Base-by-base conservation (phyloP, 37 sponge, comb jelly and placozoan genomes). In the Chondrosia reniformis region DNA sequence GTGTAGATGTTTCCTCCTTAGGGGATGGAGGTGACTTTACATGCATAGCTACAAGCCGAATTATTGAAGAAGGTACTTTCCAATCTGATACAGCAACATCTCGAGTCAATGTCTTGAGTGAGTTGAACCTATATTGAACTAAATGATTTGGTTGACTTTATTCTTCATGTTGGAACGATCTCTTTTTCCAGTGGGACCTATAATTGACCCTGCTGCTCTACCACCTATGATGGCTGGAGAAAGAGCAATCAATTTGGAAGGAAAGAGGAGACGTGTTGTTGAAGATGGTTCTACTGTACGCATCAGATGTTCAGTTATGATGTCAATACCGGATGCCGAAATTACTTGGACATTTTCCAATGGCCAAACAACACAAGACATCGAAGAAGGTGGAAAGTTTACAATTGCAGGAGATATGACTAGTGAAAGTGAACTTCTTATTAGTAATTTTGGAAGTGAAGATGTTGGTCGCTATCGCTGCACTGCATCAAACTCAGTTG, bases 121-220 rank as follows among this genome's bases (percentile, higher is more conserved):
- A 69, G 72, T 69, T 13, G 33, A 66, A n/a, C n/a, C n/a, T n/a
- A n/a, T n/a, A n/a, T n/a, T n/a, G n/a, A 59, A 49, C 17, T 59
- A 59, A 13, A 8, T 30, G 63, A 9, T 22, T n/a, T 62, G 27
- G 8, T 62, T 24, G 27, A 12, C 27, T 24, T 28, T 25, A 9
- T 22, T 62, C 21, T 62, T 61, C 17, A 9, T 12, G 27, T 61
- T 61, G 13, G 7, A 61, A n/a, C n/a, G 27, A 9, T 61, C 63
- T 22, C 8, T 61, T 22, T 8, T 61, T 22, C n/a, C 38, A 34
- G 42, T 34, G 15, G 72, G 12, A 2, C 72, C 72, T 39, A 24
- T 69, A 25, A 69, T 69, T 7, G 24, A 40, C 1, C 4, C 44
- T 43, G 43, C n/a, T 39, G 43, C 3, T 36, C 41, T 69, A 25